Conservation (phyloP, 2,113 vertebrate genomes). For the Marmota flaviventris region DNA sequence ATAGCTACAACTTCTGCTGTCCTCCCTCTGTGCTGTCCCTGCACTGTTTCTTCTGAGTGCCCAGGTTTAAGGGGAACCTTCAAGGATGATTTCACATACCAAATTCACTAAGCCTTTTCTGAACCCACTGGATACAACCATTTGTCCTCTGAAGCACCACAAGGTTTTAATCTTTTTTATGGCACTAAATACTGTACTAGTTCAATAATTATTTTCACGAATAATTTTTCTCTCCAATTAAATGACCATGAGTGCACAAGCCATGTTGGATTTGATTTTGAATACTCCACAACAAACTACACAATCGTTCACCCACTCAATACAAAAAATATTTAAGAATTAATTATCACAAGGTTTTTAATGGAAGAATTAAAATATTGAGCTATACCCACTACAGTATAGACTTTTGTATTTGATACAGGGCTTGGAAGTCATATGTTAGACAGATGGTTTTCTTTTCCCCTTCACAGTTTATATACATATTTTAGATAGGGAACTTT, state of each 20-base stretch:
- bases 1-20: rapidly evolving
- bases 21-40: background rate
- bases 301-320: background rate
- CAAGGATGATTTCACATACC: background rate
- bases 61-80: background rate
- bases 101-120: background rate
- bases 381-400: background rate
- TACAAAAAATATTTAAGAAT: background rate
- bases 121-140: background rate
- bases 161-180: background rate
- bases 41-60: background rate
- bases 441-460: slow-evolving; percentile 52
- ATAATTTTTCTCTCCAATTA: background rate
- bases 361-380: slow-evolving; percentile 4
- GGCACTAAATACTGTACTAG: background rate
- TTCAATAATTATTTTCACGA: background rate
- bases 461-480: slow-evolving; percentile 65
- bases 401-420: background rate
- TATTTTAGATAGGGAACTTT: slow-evolving; percentile 67
- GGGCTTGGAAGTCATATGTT: background rate
- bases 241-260: background rate
- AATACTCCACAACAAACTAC: background rate
- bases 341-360: slow-evolving; percentile 30
- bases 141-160: background rate
- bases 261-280: background rate